These are phyloP conservation scores for Clistopyga incitator DNA, from an alignment of 2,888 invertebrate species.

Conservation along the genomic window DNA sequence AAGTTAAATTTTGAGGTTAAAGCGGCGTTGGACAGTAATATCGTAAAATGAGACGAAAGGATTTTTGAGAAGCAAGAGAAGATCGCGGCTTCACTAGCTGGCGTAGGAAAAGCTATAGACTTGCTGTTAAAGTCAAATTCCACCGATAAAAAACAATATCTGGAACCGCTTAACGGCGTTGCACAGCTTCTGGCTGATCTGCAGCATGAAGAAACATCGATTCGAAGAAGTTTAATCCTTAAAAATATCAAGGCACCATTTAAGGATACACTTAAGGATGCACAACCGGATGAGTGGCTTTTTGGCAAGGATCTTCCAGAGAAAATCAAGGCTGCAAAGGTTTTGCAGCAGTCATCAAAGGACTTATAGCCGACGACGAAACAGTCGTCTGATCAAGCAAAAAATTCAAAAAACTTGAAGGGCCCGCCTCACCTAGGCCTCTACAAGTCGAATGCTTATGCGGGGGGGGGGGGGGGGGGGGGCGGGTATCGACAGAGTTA, in stretches of 20 bases:
- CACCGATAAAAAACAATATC: conserved; percentile 16
- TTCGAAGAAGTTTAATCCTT: conserved; percentile 58
- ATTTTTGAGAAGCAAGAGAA: conserved; percentile 44
- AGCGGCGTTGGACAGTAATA: conserved; percentile 37
- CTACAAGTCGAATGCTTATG: conserved; percentile 28
- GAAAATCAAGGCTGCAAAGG: conserved; percentile 58
- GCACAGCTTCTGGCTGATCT: conserved; percentile 56
- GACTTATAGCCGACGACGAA: conserved; percentile 41
- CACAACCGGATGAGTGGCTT: conserved; percentile 46
- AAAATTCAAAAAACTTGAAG: conserved; percentile 63
- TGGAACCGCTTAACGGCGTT: conserved; percentile 39
- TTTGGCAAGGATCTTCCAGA: conserved; percentile 58
- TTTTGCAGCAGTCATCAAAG: conserved; percentile 48
- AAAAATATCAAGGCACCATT: conserved; percentile 60
- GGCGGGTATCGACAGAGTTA: conserved; percentile 51
- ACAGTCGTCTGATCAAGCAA: conserved; percentile 19
- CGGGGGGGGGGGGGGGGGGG: conserved; percentile 24
- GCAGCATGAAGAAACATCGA: conserved; percentile 64
- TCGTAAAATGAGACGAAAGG: conserved; percentile 44
- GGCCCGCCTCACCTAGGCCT: conserved; percentile 48
- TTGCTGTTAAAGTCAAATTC: conserved; percentile 36
- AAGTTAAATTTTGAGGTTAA: conserved; percentile 62
- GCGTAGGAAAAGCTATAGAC: conserved; percentile 33
- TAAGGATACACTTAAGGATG: conserved; percentile 53
- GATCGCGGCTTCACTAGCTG: conserved; percentile 48